phyloP scores from a whole-genome alignment of 2,797 vertebrate genomes.

The Coregonus ussuriensis region DNA sequence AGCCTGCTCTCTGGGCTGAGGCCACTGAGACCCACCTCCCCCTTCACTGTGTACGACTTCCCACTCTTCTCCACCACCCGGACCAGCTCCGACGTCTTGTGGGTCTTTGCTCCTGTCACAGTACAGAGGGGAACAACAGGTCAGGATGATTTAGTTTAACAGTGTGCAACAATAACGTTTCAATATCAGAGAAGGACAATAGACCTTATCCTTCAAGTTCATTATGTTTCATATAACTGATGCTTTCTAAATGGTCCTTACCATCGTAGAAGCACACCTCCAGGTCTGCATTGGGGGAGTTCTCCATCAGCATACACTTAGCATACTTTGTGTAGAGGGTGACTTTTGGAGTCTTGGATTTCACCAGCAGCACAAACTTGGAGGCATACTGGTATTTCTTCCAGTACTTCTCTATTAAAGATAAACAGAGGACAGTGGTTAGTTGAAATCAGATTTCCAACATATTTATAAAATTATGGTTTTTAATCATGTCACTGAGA shows the following conservation, averaged over 20 bases:
- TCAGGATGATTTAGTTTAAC: background rate
- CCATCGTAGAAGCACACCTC: slow-evolving; percentile 97
- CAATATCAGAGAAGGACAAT: background rate
- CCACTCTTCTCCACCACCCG: slow-evolving; percentile 91
- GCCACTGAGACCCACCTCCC: slow-evolving; percentile 77
- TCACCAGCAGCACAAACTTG: slow-evolving; percentile 94
- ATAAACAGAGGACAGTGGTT: background rate
- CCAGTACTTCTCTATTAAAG: slow-evolving; percentile 90
- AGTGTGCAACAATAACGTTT: background rate
- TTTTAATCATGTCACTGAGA: background rate
- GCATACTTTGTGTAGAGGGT: slow-evolving; percentile 92
- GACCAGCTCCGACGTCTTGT: slow-evolving; percentile 85
- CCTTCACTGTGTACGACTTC: slow-evolving; percentile 89
- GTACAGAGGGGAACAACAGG: background rate
- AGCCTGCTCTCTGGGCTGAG: slow-evolving; percentile 83
- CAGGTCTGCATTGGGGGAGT: slow-evolving; percentile 87
- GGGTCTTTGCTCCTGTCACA: slow-evolving; percentile 88
- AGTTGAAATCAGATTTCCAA: too few species aligned
- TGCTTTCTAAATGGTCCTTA: slow-evolving; percentile 63
- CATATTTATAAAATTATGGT: too few species aligned
- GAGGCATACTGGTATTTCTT: slow-evolving; percentile 98
- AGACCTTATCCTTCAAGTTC: background rate
- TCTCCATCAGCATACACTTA: slow-evolving; percentile 98
- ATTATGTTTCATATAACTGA: background rate
- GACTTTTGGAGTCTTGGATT: slow-evolving; percentile 97